Evolutionary conservation across 2,888 invertebrate species (phyloP), one percentile per base, ranked within the genome.

Genomic region (Heliconius ismenius): DNA sequence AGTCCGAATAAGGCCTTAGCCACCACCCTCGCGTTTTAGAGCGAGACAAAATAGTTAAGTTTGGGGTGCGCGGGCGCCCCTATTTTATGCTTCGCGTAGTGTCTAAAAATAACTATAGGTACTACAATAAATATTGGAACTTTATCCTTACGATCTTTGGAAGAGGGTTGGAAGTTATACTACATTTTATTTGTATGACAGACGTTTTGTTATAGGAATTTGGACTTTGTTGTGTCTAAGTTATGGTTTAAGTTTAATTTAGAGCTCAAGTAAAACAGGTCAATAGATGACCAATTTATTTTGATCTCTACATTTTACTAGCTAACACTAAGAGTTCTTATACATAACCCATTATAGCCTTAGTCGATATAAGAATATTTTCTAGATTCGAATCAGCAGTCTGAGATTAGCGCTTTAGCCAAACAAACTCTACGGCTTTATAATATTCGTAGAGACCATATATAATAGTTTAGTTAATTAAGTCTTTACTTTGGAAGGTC

Each of bases 31-130:
- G 76, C 76, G 75, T 70, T 79, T 74, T 77, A 64, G 81, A 81
- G 72, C 72, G 80, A 79, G 81, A 81, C 74, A 79, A 79, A 81
- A 78, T 78, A 77, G 74, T 62, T 73, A 43, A 28, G 39, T 72
- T 76, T 83, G 77, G 85, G 86, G 85, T 84, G 86, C 86, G 86
- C 85, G 79, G 81, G 86, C 85, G 86, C 82, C 82, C 83, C 79
- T 73, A 75, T 80, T 80, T 79, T 67, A 80, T 76, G 81, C 81
- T 65, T 76, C 74, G 75, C 77, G 77, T 76, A 75, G 76, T 75
- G 74, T 79, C 74, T 81, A 79, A 80, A 81, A 81, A 79, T 80
- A 80, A 68, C 26, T 72, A 73, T 32, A 32, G 32, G 9, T 62
- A 65, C 32, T 9, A 32, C 62, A 64, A 24, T 26, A 15, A 73